These are phyloP conservation scores for Danaus chrysippus DNA, from an alignment of 2,888 invertebrate genomes.

Conservation along the genomic window DNA sequence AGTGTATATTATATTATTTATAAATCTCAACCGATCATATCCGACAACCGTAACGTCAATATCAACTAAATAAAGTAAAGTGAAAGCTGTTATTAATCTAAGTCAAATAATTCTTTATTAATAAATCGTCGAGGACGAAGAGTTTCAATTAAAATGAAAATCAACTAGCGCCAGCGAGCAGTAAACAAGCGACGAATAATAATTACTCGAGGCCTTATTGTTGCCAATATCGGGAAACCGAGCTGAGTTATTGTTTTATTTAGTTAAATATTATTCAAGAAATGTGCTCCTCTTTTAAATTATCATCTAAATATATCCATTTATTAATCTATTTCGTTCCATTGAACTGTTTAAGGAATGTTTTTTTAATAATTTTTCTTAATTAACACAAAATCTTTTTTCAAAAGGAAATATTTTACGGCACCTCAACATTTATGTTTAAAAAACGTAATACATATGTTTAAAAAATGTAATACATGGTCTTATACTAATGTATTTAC, in stretches of 20 bases:
- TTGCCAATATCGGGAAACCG: constrained; percentile 7
- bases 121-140: constrained; percentile 42
- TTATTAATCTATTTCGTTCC: too few species aligned
- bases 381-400: too few species aligned
- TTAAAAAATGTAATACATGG: too few species aligned
- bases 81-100: constrained; percentile 48
- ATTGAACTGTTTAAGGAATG: too few species aligned
- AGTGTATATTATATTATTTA: neutral
- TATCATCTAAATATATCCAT: too few species aligned
- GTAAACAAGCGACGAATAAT: constrained; percentile 17
- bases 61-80: constrained; percentile 13
- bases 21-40: neutral
- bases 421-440: too few species aligned
- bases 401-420: too few species aligned
- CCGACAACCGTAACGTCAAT: constrained; percentile 8
- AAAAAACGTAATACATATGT: too few species aligned
- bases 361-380: too few species aligned
- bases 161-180: constrained; percentile 17
- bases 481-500: too few species aligned
- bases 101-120: constrained; percentile 59
- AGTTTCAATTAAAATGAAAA: constrained; percentile 29
- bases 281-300: neutral
- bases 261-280: constrained; percentile 2
- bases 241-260: neutral
- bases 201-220: constrained; percentile 13